Base-by-base conservation (phyloP, 2,113 vertebrate species). In the Pelodiscus sinensis region DNA sequence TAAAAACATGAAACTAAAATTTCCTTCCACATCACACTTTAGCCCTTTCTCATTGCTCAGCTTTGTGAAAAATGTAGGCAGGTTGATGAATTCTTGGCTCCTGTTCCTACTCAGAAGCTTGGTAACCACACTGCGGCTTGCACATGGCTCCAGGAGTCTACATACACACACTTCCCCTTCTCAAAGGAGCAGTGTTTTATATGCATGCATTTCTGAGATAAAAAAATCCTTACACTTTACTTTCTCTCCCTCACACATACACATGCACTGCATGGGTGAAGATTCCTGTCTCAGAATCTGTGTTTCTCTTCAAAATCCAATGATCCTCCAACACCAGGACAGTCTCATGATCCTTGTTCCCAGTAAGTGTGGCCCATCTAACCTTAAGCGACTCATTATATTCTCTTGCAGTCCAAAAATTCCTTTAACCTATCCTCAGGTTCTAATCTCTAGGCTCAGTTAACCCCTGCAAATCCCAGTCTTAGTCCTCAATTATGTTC, bases 141-240 rank as follows among this genome's bases (percentile, higher is more conserved):
- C 79, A 3, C n/a, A 71, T 19, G 1, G 0, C 2, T 18, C 9
- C 18, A 77, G 88, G 55, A 54, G 22, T 2, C 81, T 0, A 2
- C 0, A 1, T 79, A 65, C 68, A n/a, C 24, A 9, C 31, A 35
- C 73, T 51, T 79, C 25, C 38, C 44, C 50, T 50, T n/a, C 0
- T 2, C 52, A 81, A n/a, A 89, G 57, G 38, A 84, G 65, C 77
- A 68, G 54, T 83, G 68, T 89, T 79, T 65, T n/a, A 62, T 16
- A 21, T 50, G 4, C 51, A 1, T 0, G 4, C 31, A 71, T 55
- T 57, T 1, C 50, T 56, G 85, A 85, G 3, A 0, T 22, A 16
- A 68, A 6, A 4, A 77, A 44, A 44, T 44, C 38, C 38, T 44
- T 44, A 44, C 38, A 44, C 38, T 44, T 44, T 44, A 44, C 38